These are phyloP conservation scores for Nibea coibor DNA, from an alignment of 2,113 vertebrate species.

Conservation along the genomic window DNA sequence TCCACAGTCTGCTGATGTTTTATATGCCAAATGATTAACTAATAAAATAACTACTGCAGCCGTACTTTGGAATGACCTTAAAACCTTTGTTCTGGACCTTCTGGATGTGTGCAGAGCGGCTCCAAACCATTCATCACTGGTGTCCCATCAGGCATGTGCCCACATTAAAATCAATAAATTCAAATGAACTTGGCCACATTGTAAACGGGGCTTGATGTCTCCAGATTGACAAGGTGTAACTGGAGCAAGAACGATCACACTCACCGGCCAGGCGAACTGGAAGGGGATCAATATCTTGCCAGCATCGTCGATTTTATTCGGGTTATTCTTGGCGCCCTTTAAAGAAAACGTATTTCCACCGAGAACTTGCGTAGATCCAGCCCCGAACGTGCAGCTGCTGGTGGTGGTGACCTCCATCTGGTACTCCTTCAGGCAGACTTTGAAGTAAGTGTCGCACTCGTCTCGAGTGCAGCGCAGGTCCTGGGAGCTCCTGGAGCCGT, in stretches of 20 bases:
- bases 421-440: slow-evolving; percentile 96
- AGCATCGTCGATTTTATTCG: slow-evolving; percentile 81
- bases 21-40: neutral
- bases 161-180: neutral
- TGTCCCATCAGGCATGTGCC: neutral
- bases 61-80: neutral
- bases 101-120: neutral
- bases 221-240: neutral
- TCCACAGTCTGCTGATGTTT: neutral
- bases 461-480: slow-evolving; percentile 90
- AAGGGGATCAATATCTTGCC: slow-evolving; percentile 93
- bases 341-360: slow-evolving; percentile 97
- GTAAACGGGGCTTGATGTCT: neutral
- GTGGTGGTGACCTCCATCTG: slow-evolving; percentile 89
- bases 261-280: slow-evolving; percentile 97
- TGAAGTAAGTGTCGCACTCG: slow-evolving; percentile 97
- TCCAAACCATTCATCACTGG: neutral
- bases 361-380: slow-evolving; percentile 91
- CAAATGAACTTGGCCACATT: neutral
- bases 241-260: slow-evolving; percentile 39
- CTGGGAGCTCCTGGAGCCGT: slow-evolving; percentile 87
- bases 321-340: slow-evolving; percentile 80
- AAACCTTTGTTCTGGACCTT: neutral
- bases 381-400: slow-evolving; percentile 90
- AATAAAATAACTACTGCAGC: neutral